Base-by-base conservation (phyloP, 2,113 vertebrate genomes). In the Microtus pennsylvanicus region DNA sequence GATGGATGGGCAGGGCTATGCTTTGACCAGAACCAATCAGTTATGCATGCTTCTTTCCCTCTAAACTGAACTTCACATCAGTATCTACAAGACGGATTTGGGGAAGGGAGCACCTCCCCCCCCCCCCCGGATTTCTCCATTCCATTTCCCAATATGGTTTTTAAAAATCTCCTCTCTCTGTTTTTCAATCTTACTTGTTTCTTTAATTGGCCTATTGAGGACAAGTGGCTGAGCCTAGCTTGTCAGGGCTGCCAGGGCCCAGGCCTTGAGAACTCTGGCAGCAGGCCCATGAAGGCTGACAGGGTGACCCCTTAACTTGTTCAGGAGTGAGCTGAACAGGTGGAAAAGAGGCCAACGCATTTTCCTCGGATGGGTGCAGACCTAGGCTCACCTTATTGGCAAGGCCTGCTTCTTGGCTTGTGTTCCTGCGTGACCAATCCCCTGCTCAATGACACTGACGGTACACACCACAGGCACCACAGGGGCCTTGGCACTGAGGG, bases 381-480 rank as follows among this genome's bases (percentile, higher is more conserved):
- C 30, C 30, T 6, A 19, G 13, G 69, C 77, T 80, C 55, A 19
- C 30, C 24, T 70, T n/a, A 33, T 38, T 16, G 33, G 14, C 33
- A 80, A 50, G 50, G 26, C 24, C 52, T 55, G 11, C 17, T 30
- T 65, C 26, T 33, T 45, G 47, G 42, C 67, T 45, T 76, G 30
- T 38, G 69, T 72, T 35, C 52, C 35, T 30, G n/a, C 19, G 22
- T 30, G 67, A 35, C 12, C 24, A 76, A 19, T 38, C 87, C 17
- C 58, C 58, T 22, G 8, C 30, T 63, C 63, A 2, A 21, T 33
- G 74, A 21, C 3, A 0, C 19, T 28, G 14, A 10, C 0, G 0
- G 30, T 0, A 5, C 1, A 14, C 0, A 42, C 26, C 0, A 17
- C 13, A 50, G 45, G 30, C 2, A 0, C 24, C 2, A 14, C 0